phyloP scores from a whole-genome alignment of 2,113 vertebrate genomes.

The Campylomormyrus numenius region DNA sequence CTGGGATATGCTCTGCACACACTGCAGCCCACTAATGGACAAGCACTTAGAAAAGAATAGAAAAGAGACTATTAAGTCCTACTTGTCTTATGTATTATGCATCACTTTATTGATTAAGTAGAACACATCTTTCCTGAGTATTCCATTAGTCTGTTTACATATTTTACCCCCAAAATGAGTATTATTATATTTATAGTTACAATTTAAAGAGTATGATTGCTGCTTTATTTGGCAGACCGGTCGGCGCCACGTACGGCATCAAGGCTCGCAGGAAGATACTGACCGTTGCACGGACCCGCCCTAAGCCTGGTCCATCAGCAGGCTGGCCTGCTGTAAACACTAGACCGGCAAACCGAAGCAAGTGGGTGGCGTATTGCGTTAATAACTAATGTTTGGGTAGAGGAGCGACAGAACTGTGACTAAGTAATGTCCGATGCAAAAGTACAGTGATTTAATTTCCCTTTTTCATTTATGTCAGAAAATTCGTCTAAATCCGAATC shows the following conservation, averaged over 20 bases:
- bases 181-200: neutral
- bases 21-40: neutral
- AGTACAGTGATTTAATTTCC: neutral
- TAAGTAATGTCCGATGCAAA: neutral
- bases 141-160: neutral
- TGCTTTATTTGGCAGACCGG: neutral
- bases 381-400: neutral
- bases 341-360: neutral
- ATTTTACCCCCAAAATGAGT: neutral
- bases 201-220: neutral
- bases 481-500: neutral
- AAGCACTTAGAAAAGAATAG: neutral
- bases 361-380: neutral
- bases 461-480: neutral
- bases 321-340: neutral
- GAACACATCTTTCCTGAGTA: neutral
- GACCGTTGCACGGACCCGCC: neutral
- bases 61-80: neutral
- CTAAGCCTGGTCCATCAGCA: neutral
- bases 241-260: neutral
- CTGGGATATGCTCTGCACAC: neutral
- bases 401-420: neutral
- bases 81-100: neutral
- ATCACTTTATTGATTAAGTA: neutral
- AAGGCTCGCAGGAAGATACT: neutral